Conservation (phyloP, 1,140 invertebrate species). For the Tetranychus urticae region DNA sequence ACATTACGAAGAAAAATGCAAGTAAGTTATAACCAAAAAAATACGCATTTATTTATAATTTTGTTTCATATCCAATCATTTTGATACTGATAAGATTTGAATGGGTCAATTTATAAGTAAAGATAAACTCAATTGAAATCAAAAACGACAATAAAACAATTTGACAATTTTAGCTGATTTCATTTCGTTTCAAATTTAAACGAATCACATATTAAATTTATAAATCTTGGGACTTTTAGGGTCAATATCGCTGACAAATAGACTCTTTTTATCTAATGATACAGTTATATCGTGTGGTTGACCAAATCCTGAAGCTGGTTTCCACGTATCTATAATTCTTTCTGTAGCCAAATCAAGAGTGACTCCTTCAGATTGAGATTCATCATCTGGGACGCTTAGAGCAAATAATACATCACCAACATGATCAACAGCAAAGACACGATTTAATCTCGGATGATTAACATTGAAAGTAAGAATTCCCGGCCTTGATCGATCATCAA, state of each 20-base stretch:
- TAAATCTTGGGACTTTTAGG: slow-evolving; percentile 13
- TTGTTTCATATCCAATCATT: no score
- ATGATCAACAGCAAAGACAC: slow-evolving; percentile 16
- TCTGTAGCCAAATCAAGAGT: slow-evolving; percentile 14
- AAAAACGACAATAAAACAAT: no score
- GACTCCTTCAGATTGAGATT: slow-evolving; percentile 10
- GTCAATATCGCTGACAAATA: slow-evolving; percentile 48
- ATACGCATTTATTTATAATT: no score
- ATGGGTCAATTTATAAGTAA: no score
- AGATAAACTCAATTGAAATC: no score
- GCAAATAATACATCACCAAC: slow-evolving; percentile 10
- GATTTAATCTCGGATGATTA: slow-evolving; percentile 25
- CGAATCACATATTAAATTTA: slow-evolving; percentile 9
- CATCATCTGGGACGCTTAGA: not conserved
- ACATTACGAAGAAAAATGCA: no score
- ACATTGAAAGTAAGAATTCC: slow-evolving; percentile 23
- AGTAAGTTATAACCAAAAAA: no score
- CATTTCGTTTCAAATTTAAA: no score
- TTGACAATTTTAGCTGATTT: no score
- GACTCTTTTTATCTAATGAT: slow-evolving; percentile 32
- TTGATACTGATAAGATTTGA: no score
- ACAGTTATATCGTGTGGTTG: slow-evolving; percentile 51
- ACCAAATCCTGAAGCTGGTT: slow-evolving; percentile 22
- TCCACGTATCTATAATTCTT: slow-evolving; percentile 10
- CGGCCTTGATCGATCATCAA: slow-evolving; percentile 3